phyloP scores from a whole-genome alignment of 2,797 vertebrate genomes.

The Enteromius anoplus region DNA sequence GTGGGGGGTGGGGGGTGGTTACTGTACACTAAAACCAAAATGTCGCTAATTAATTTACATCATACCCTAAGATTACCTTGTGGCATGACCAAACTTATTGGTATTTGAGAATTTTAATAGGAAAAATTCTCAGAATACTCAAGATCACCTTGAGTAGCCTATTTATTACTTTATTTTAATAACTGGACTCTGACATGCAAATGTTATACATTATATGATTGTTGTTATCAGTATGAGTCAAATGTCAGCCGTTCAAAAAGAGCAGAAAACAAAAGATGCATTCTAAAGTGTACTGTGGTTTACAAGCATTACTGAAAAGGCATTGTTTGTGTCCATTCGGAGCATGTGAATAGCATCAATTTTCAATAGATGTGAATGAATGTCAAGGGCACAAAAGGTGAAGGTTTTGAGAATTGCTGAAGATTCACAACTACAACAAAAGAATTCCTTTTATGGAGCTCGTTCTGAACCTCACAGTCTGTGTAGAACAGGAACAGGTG shows the following conservation, averaged over 20 bases:
- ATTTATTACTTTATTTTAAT: too few species aligned
- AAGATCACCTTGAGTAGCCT: not conserved
- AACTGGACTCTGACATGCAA: too few species aligned
- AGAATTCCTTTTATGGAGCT: not conserved
- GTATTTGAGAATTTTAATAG: not conserved
- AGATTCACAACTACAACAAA: not conserved
- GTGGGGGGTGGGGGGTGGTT: too few species aligned
- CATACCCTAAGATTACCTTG: not conserved
- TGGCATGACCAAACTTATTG: not conserved
- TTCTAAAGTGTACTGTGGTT: not conserved
- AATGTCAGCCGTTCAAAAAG: not conserved
- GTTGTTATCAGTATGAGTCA: too few species aligned
- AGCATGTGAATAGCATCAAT: not conserved
- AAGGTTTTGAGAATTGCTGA: not conserved
- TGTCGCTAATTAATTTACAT: not conserved
- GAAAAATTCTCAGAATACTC: not conserved
- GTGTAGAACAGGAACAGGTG: not conserved
- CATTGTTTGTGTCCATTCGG: not conserved
- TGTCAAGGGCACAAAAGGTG: not conserved
- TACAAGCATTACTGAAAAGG: not conserved
- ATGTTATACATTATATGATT: too few species aligned
- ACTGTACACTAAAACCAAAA: not conserved
- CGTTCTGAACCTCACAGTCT: not conserved
- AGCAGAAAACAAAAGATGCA: not conserved
- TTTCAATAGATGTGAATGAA: not conserved